A percentile compares a stretch with the other conserved stretches of the same genome.
Conservation (phyloP, 2,113 vertebrate genomes). For the Azemiops feae region DNA sequence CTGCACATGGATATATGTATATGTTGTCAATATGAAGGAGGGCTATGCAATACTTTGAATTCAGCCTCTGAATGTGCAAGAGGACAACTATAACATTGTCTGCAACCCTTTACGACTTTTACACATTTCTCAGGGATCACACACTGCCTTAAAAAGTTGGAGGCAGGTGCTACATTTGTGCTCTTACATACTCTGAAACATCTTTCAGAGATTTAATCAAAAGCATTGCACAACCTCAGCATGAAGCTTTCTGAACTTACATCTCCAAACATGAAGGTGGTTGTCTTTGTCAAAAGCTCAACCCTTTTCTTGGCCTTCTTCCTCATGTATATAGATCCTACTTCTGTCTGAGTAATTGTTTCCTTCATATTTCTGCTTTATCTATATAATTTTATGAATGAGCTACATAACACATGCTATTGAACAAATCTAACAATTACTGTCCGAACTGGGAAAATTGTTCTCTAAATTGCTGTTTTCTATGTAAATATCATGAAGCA, state of each 20-base stretch:
- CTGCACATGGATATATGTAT: background rate
- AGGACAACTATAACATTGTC: background rate
- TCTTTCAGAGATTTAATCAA: background rate
- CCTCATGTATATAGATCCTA: background rate
- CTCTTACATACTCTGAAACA: background rate
- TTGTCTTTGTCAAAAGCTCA: background rate
- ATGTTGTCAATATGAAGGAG: background rate
- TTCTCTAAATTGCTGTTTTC: background rate
- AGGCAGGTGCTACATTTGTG: background rate
- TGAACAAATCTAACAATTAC: background rate
- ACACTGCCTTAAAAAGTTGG: background rate
- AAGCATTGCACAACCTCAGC: background rate
- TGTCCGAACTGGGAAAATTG: background rate
- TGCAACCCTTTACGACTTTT: background rate
- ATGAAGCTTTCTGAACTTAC: background rate
- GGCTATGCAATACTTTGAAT: background rate
- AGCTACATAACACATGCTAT: background rate
- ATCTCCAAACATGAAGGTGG: background rate
- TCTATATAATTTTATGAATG: background rate
- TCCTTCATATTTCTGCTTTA: background rate
- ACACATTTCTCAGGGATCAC: background rate
- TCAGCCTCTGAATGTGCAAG: background rate
- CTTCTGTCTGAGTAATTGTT: background rate
- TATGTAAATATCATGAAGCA: background rate
- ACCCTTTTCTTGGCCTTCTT: background rate